Conservation (phyloP, 2,888 invertebrate genomes). For the Ormyrus nitidulus region DNA sequence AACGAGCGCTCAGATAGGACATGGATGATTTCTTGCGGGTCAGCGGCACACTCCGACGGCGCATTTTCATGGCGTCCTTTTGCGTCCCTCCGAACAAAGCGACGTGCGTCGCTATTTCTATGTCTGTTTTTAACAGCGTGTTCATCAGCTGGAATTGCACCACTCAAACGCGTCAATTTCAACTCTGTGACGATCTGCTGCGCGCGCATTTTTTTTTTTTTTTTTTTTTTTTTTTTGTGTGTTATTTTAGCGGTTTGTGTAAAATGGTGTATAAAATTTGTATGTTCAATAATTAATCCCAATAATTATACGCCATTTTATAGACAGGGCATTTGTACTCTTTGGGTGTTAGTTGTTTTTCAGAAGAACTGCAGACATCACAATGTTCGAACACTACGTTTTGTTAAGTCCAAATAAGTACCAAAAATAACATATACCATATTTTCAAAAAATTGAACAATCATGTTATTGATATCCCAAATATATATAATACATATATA, state of each 20-base stretch:
- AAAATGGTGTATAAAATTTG: no score
- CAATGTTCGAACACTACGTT: background rate
- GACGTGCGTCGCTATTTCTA: conserved; percentile 79
- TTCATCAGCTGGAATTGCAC: conserved; percentile 82
- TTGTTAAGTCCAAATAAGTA: background rate
- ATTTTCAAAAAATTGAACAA: no score
- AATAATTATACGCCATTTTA: no score
- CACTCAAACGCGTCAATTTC: conserved; percentile 59
- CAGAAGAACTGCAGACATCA: no score
- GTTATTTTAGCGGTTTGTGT: no score
- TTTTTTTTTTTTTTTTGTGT: conserved; percentile 5
- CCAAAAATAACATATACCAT: no score
- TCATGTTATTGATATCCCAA: no score
- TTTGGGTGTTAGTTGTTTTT: no score
- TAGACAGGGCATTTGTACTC: no score
- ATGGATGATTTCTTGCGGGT: conserved; percentile 75
- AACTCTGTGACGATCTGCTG: background rate
- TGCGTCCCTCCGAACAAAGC: conserved; percentile 73
- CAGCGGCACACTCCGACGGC: conserved; percentile 73
- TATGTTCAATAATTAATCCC: no score
- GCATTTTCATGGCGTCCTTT: conserved; percentile 72
- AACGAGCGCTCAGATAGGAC: conserved; percentile 74
- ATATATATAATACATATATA: no score
- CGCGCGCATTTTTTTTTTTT: background rate
- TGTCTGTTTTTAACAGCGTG: conserved; percentile 86